Base-by-base conservation (phyloP, 2,113 vertebrate genomes). In the Podarcis cretensis region DNA sequence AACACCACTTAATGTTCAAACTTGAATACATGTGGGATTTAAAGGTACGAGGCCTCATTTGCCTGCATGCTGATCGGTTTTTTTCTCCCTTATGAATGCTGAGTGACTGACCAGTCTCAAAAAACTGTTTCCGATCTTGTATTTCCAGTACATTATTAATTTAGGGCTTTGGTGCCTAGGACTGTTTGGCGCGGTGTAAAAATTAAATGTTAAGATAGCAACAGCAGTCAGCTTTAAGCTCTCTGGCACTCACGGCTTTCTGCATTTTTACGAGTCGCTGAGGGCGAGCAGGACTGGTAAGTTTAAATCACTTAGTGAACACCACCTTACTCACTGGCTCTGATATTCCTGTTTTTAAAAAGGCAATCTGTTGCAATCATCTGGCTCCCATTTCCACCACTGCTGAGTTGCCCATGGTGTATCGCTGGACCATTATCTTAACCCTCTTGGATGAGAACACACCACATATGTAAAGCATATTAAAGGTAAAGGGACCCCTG, bases 1-100 rank as follows among this genome's bases (percentile, higher is more conserved):
- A 48, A 30, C 21, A 63, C 71, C 79, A 85, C 89, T 90, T 82
- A 78, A 75, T 54, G 59, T 85, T 76, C 87, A 89, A 90, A 91
- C n/a, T 77, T 78, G 23, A 57, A 78, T 69, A 78, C n/a, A 30
- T n/a, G 3, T 69, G 68, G 25, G 54, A 32, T 5, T 59, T 63
- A 35, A 54, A 54, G 21, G 48, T 74, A 25, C 3, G 69, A 63
- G 32, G 32, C 74, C 35, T 35, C 18, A 27, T 74, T 87, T 74
- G 54, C 57, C 23, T 74, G 68, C 69, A 73, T 16, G 27, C 32
- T 81, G n/a, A 69, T 57, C n/a, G 20, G 65, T 5, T 68, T 13
- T 27, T 25, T 9, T 3, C 37, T 9, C 13, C 32, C 43, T n/a
- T 35, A 5, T 63, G 54, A 63, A 32, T 85, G 73, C 54, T 30